Evolutionary conservation across 2,888 invertebrate species (phyloP).

Genomic region (Orgyia antiqua): DNA sequence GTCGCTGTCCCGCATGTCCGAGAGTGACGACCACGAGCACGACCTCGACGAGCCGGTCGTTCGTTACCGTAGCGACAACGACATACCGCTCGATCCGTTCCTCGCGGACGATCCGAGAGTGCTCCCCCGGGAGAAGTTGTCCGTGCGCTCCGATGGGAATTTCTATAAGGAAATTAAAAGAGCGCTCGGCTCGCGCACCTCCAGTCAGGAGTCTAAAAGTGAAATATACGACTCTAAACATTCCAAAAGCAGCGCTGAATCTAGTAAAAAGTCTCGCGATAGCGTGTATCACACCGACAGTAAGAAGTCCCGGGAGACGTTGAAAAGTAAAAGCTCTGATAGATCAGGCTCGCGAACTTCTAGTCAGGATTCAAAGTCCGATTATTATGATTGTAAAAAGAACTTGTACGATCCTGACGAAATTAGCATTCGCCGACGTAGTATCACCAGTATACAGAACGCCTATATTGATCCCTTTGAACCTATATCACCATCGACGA

Average conservation of each 20-base stretch:
- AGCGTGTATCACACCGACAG: constrained; percentile 82
- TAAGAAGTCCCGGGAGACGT: constrained; percentile 81
- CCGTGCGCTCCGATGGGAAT: constrained; percentile 84
- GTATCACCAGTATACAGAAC: constrained; percentile 55
- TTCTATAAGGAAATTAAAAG: constrained; percentile 84
- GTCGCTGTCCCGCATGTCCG: constrained; percentile 74
- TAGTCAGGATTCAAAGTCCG: constrained; percentile 85
- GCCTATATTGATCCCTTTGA: constrained; percentile 65
- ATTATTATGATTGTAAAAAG: constrained; percentile 82
- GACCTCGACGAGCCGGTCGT: constrained; percentile 78
- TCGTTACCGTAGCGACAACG: constrained; percentile 82
- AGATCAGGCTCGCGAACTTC: constrained; percentile 81
- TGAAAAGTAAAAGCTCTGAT: constrained; percentile 80
- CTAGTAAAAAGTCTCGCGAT: constrained; percentile 81
- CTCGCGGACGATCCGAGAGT: constrained; percentile 87
- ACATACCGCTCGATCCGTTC: constrained; percentile 87
- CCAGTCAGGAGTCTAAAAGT: constrained; percentile 84
- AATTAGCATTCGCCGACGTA: constrained; percentile 46
- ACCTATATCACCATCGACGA: constrained; percentile 79
- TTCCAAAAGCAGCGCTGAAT: constrained; percentile 81
- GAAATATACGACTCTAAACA: constrained; percentile 83
- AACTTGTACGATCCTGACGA: constrained; percentile 63
- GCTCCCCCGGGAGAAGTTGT: constrained; percentile 83
- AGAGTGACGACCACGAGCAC: constrained; percentile 72
- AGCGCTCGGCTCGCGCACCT: constrained; percentile 80